Base-by-base conservation (phyloP, 2,797 vertebrate genomes). In the Heteromormyrus szaboi region DNA sequence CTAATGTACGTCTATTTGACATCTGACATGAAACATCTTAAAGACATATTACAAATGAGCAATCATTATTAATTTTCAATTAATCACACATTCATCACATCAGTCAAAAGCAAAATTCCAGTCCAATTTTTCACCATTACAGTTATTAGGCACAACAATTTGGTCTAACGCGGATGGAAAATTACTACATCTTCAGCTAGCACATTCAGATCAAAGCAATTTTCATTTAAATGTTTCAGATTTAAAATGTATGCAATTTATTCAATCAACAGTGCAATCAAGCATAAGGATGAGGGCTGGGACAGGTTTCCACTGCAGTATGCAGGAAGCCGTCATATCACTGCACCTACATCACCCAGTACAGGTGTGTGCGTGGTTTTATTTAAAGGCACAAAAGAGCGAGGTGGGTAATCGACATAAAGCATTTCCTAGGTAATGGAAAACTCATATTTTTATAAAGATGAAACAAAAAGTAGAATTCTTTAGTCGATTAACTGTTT, bases 221-320 rank as follows among this genome's bases (percentile, higher is more conserved):
- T 79, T 79, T 72, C 89, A 93, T 94, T 86, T 76, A 93, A 93
- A 94, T 89, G 92, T 93, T 92, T 94, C 92, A 91, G 90, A 94
- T 94, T 94, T 94, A 92, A 92, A 92, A 92, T 92, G 92, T 93
- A 95, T 94, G 91, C 94, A 93, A 95, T 95, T 91, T 94, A 95
- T 95, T 95, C 92, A 44, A 79, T 79, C 72, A 79, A 44, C 72
- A 44, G 72, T 44, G 33, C 65, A 72, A 72, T 72, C 65, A 72
- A 33, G 29, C 65, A 72, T 44, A 79, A 19, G 72, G 72, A 44
- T 44, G 37, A 79, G 37, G 72, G 17, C 33, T 44, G 72, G 72
- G 37, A 44, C 5, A 17, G 72, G 37, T 44, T 79, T 79, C 2
- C 19, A 44, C 6, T 44, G 17, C 37, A 79, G 72, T 37, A 8